Conservation (phyloP, 2,888 invertebrate genomes). For the Leptopilina syphax region DNA sequence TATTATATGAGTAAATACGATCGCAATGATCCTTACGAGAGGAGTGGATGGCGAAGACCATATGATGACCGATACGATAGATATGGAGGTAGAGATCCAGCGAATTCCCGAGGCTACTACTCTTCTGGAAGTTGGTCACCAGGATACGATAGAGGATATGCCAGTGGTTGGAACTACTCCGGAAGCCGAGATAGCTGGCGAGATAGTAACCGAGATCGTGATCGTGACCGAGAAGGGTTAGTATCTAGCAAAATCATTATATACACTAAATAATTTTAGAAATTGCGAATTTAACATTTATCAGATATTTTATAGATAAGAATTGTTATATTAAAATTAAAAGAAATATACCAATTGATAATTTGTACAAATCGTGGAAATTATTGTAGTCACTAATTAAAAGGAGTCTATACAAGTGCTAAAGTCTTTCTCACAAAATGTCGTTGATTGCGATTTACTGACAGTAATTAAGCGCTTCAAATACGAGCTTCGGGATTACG, state of each 20-base stretch:
- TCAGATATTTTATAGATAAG: not conserved
- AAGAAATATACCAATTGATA: not conserved
- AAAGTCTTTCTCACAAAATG: constrained; percentile 7
- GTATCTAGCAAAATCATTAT: not conserved
- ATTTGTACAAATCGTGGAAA: not conserved
- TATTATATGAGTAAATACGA: constrained; percentile 62
- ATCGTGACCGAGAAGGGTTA: constrained; percentile 54
- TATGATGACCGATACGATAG: constrained; percentile 64
- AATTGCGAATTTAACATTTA: too few relatives aligned
- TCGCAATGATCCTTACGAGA: constrained; percentile 66
- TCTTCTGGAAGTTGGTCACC: constrained; percentile 62
- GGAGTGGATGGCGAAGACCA: constrained; percentile 60
- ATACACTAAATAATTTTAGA: too few relatives aligned
- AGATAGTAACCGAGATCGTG: constrained; percentile 65
- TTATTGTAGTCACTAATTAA: constrained; percentile 29
- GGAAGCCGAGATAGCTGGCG: constrained; percentile 66
- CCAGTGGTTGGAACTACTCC: constrained; percentile 69
- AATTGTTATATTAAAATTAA: not conserved
- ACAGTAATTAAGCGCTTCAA: constrained; percentile 29
- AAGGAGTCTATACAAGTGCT: constrained; percentile 1
- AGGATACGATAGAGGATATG: constrained; percentile 66
- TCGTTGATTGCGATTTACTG: constrained; percentile 39
- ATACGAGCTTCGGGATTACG: constrained; percentile 7
- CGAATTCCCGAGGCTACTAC: constrained; percentile 64
- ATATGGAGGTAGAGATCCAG: constrained; percentile 53